Percentiles rank a stretch among this genome's conserved stretches.
Evolutionary conservation across 2,888 invertebrate species (phyloP).

Genomic region (Leptinotarsa haldemani): DNA sequence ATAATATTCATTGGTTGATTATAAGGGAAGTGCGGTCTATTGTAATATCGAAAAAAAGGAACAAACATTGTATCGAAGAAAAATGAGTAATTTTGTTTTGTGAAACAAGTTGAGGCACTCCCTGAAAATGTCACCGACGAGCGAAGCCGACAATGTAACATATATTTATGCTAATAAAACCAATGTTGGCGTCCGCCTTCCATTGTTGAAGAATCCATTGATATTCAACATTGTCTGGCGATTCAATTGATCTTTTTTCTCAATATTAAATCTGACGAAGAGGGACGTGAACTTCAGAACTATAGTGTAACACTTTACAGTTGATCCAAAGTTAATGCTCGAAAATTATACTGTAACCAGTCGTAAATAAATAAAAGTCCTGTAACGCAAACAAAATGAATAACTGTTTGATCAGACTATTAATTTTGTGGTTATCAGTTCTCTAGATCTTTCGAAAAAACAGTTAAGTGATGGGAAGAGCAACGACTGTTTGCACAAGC

Average conservation of each 20-base stretch:
- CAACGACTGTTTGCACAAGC: background rate
- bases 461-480: background rate
- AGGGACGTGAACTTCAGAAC: constrained; percentile 1
- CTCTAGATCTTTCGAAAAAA: background rate
- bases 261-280: constrained; percentile 13
- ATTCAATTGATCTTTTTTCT: constrained; percentile 37
- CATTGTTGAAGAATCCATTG: constrained; percentile 60
- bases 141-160: constrained; percentile 52
- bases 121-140: constrained; percentile 42
- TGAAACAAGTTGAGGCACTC: constrained; percentile 33
- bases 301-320: constrained; percentile 12
- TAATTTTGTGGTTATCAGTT: background rate
- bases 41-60: constrained; percentile 28
- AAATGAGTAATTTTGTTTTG: constrained; percentile 33
- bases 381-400: background rate
- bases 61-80: constrained; percentile 19
- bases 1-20: constrained; percentile 17
- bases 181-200: constrained; percentile 57
- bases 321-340: background rate
- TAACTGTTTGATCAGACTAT: background rate
- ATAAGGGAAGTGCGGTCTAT: constrained; percentile 18
- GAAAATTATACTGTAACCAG: background rate
- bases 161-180: constrained; percentile 62
- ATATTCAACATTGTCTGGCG: constrained; percentile 60
- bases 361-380: background rate